Conservation (phyloP, 2,797 vertebrate species). For the Phoebastria nigripes region DNA sequence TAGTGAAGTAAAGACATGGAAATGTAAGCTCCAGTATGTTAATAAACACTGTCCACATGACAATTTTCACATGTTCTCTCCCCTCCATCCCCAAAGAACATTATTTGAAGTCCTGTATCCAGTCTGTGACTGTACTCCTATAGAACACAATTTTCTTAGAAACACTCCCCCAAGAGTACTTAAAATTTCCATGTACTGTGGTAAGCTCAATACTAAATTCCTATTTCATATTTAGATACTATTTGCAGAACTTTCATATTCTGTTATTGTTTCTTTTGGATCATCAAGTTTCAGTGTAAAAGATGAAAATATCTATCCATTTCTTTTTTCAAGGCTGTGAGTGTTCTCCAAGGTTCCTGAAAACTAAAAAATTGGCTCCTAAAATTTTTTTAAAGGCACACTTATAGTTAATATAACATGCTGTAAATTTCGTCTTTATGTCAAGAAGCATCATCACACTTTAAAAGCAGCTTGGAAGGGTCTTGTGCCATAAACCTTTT, state of each 20-base stretch:
- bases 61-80: not conserved
- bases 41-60: not conserved
- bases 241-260: not conserved
- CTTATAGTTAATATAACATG: fast-evolving
- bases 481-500: not conserved
- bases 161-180: not conserved
- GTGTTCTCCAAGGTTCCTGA: not conserved
- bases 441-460: not conserved
- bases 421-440: not conserved
- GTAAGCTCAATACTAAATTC: not conserved
- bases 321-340: not conserved
- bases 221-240: not conserved
- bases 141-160: not conserved
- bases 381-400: not conserved
- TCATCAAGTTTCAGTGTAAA: not conserved
- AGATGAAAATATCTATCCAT: not conserved
- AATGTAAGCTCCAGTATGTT: not conserved
- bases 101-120: not conserved
- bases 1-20: not conserved
- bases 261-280: not conserved
- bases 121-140: not conserved
- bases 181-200: not conserved
- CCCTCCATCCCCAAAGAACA: not conserved
- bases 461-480: not conserved
- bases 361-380: not conserved